These are phyloP conservation scores for Priocnemis perturbator DNA, from an alignment of 2,888 invertebrate genomes.

Conservation along the genomic window DNA sequence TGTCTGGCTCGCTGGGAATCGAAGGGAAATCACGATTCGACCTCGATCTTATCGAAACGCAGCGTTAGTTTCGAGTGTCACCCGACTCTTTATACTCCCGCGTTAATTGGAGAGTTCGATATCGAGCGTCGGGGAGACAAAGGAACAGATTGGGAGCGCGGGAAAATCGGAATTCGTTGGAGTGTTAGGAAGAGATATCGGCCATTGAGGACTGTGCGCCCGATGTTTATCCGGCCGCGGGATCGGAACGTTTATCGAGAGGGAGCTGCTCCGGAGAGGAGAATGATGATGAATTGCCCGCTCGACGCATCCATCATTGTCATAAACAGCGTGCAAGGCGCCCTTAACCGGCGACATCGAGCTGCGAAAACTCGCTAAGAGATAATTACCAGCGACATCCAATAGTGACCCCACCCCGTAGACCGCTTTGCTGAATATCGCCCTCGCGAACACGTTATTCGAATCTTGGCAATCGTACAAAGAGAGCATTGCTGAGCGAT, in stretches of 20 bases:
- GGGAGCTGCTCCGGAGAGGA: slow-evolving; percentile 11
- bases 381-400: slow-evolving; percentile 35
- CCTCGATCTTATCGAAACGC: background rate
- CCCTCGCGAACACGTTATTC: too few relatives aligned
- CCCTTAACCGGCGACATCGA: slow-evolving; percentile 10
- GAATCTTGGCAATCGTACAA: too few relatives aligned
- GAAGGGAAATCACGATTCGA: too few relatives aligned
- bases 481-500: too few relatives aligned
- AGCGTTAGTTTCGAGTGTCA: too few relatives aligned
- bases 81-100: too few relatives aligned
- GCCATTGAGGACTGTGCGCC: background rate
- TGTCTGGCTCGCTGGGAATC: too few relatives aligned
- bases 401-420: slow-evolving; percentile 7
- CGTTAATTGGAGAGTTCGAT: too few relatives aligned
- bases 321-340: slow-evolving; percentile 55
- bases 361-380: slow-evolving; percentile 10
- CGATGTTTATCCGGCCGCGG: background rate
- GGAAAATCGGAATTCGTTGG: background rate
- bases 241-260: background rate
- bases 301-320: slow-evolving; percentile 63
- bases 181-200: background rate
- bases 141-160: too few relatives aligned
- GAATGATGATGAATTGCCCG: slow-evolving; percentile 61
- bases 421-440: background rate
- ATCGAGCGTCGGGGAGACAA: too few relatives aligned